A percentile compares a stretch with the other conserved stretches of the same genome.
Conservation (phyloP, 2,888 invertebrate species). For the Euzophera pinguis region DNA sequence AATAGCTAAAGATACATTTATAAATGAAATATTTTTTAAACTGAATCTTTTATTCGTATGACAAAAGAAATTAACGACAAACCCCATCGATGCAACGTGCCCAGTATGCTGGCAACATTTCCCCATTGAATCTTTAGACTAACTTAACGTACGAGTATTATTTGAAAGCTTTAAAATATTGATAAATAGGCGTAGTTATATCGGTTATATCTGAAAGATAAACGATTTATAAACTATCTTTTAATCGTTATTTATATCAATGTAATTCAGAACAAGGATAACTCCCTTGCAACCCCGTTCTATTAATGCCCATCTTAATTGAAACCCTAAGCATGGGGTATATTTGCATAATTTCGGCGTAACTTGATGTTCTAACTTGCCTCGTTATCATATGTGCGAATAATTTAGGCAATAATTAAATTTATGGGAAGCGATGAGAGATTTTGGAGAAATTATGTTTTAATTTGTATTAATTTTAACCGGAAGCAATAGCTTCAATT, state of each 20-base stretch:
- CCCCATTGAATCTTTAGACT: no score
- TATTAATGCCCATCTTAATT: slow-evolving; percentile 9
- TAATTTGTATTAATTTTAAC: slow-evolving; percentile 10
- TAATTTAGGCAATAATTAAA: slow-evolving; percentile 10
- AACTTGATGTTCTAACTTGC: slow-evolving; percentile 22
- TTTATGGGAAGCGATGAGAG: slow-evolving; percentile 11
- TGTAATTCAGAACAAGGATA: slow-evolving; percentile 8
- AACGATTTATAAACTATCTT: neutral
- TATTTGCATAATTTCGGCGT: slow-evolving; percentile 32
- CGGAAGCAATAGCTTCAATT: neutral
- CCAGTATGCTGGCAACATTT: no score
- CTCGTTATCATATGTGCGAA: slow-evolving; percentile 10
- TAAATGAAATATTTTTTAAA: no score
- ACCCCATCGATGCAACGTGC: no score
- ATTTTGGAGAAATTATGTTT: slow-evolving; percentile 1
- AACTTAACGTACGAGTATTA: no score
- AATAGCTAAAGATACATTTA: no score
- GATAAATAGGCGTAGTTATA: no score
- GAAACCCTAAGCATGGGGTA: slow-evolving; percentile 16
- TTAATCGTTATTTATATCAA: neutral
- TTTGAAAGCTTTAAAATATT: no score
- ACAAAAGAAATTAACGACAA: no score
- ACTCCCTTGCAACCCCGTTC: neutral
- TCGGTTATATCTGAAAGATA: no score
- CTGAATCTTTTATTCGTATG: no score